Percentiles rank a stretch among this genome's conserved stretches.
Conservation (phyloP, 2,797 vertebrate genomes). For the Acrocephalus scirpaceus region DNA sequence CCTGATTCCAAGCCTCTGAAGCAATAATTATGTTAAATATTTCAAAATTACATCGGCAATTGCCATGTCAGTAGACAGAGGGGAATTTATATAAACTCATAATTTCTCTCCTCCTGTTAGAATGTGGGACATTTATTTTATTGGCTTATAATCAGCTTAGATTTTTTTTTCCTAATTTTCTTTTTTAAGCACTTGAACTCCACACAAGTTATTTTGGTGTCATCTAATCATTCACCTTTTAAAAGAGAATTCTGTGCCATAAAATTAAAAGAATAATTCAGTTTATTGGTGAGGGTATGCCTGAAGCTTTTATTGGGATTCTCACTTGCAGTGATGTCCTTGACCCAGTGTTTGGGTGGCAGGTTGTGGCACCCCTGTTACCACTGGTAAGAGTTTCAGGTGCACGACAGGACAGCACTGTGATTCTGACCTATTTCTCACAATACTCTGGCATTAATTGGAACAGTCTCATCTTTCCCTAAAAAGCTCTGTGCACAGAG, state of each 20-base stretch:
- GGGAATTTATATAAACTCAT: not conserved
- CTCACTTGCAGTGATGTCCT: conserved; percentile 71
- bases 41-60: conserved; percentile 19
- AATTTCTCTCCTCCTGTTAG: not conserved
- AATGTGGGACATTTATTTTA: conserved; percentile 10
- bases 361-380: conserved; percentile 73
- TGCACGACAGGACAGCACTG: conserved; percentile 41
- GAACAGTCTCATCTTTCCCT: not conserved
- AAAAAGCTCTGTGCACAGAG: not conserved
- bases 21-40: conserved; percentile 35
- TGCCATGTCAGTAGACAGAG: not conserved
- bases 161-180: conserved; percentile 10
- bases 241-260: conserved; percentile 59
- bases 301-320: conserved; percentile 65
- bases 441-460: not conserved
- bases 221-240: conserved; percentile 73
- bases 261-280: conserved; percentile 76
- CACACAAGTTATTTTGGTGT: conserved; percentile 74
- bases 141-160: not conserved
- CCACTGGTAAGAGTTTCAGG: conserved; percentile 6
- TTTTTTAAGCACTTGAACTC: not conserved
- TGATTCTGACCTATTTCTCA: conserved; percentile 22
- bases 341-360: conserved; percentile 78
- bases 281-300: conserved; percentile 73
- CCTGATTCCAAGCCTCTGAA: conserved; percentile 43